Base-by-base conservation (phyloP, 1,140 invertebrate species). In the Campoletis sonorensis region DNA sequence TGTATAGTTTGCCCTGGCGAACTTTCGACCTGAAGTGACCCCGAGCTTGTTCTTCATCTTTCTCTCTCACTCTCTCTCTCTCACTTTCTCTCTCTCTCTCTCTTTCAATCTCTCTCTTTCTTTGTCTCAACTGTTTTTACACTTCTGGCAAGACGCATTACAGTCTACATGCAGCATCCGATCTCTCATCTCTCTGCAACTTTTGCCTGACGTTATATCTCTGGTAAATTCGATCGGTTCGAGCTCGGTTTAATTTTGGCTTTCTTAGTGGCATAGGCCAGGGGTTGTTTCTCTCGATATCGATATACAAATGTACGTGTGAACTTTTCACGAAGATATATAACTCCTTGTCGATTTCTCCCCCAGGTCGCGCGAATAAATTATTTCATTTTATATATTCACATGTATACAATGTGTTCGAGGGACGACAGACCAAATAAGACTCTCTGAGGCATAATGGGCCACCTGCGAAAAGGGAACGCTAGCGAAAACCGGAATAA, bases 1-100 rank as follows among this genome's bases (percentile, higher is more conserved):
- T 87, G 82, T 88, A 86, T 88, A 88, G 86, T 61, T 83, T 85
- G 81, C 81, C 86, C 89, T 86, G 88, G 85, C 88, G 88, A 90
- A 89, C 89, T 90, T 90, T 90, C 88, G 87, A 89, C 89, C 89
- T 86, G 86, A 71, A 87, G 84, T 89, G 88, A 89, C 88, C 88
- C 86, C 86, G 70, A 51, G 82, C 58, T 37, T 30, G 7, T 15
- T 77, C 58, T 80, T 30, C 15, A n/a, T 67, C 37, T 7, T 16
- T 51, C 54, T 75, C 79, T 73, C 37, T 16, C 45, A 30, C 54
- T 81, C 71, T 61, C 80, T 73, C 45, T 58, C 45, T 30, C 26
- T 26, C 21, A 58, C 26, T 51, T 33, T n/a, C 71, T 75, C 79
- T 73, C 37, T 16, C 45, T 51, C 54, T 81, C 71, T 61, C 80